These are phyloP conservation scores for Podotricha telesiphe DNA, from an alignment of 2,888 invertebrate genomes.

Conservation along the genomic window DNA sequence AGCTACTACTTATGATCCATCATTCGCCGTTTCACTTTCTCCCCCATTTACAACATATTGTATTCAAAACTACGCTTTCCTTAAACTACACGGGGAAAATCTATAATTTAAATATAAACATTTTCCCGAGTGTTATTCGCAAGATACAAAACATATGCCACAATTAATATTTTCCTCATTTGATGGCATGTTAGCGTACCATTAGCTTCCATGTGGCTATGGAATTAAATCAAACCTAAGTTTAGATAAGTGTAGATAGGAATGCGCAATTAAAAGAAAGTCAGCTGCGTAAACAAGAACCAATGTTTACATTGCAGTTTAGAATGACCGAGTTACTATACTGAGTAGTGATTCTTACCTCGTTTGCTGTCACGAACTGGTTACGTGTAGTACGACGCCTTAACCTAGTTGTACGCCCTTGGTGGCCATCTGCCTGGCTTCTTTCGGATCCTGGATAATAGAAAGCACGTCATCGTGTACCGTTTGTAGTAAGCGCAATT, in stretches of 20 bases:
- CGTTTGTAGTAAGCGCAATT: not conserved
- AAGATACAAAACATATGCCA: not conserved
- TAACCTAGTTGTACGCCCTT: slow-evolving; percentile 71
- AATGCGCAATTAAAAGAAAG: slow-evolving; percentile 49
- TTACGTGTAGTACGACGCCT: slow-evolving; percentile 60
- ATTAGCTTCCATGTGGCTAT: not conserved
- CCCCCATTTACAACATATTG: too few relatives aligned
- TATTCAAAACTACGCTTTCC: not conserved
- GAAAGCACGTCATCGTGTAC: slow-evolving; percentile 11
- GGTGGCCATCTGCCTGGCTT: slow-evolving; percentile 60
- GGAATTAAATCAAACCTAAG: slow-evolving; percentile 30
- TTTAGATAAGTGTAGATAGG: slow-evolving; percentile 24
- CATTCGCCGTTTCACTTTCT: not conserved
- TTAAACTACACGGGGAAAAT: not conserved
- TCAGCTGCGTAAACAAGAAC: slow-evolving; percentile 53
- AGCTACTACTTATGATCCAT: not conserved
- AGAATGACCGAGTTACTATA: slow-evolving; percentile 58
- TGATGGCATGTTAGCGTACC: not conserved
- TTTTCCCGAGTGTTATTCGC: not conserved
- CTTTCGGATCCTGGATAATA: slow-evolving; percentile 36
- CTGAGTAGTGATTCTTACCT: slow-evolving; percentile 68
- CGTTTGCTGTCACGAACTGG: slow-evolving; percentile 68
- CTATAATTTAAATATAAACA: not conserved
- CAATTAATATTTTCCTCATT: not conserved
- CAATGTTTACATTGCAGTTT: slow-evolving; percentile 61